A percentile compares a stretch with the other conserved stretches of the same genome.
phyloP scores from a whole-genome alignment of 2,797 vertebrate genomes.

The Parotocinclus haroldoi region DNA sequence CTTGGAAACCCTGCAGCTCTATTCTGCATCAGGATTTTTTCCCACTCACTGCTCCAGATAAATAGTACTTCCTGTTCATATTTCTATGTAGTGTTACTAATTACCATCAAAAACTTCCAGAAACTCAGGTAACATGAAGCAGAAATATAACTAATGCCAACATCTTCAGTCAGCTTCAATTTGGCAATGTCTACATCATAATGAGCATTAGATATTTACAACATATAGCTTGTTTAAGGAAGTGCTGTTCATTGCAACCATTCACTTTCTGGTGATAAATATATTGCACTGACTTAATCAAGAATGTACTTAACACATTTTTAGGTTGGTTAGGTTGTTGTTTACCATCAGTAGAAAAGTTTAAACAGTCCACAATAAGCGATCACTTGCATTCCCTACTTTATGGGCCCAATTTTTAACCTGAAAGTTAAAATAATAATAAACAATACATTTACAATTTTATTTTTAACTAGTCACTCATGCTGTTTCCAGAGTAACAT shows the following conservation, averaged over 20 bases:
- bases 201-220: slow-evolving; percentile 21
- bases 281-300: slow-evolving; percentile 35
- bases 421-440: too few relatives aligned
- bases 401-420: background rate
- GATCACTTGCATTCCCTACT: background rate
- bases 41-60: background rate
- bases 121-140: slow-evolving; percentile 35
- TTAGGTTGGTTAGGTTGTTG: slow-evolving; percentile 16
- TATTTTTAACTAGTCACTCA: too few relatives aligned
- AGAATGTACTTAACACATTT: slow-evolving; percentile 34
- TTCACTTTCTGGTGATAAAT: slow-evolving; percentile 2
- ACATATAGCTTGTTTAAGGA: background rate
- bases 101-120: slow-evolving; percentile 11
- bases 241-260: slow-evolving; percentile 30
- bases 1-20: slow-evolving; percentile 29
- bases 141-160: slow-evolving; percentile 9
- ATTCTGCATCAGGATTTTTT: slow-evolving; percentile 28
- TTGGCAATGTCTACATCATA: slow-evolving; percentile 39
- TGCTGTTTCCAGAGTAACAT: too few relatives aligned
- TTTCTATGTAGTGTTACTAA: slow-evolving; percentile 10
- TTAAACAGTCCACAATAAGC: slow-evolving; percentile 11
- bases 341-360: slow-evolving; percentile 13
- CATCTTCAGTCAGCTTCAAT: slow-evolving; percentile 9
- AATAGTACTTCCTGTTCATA: background rate
- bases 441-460: too few relatives aligned